Percentiles rank a stretch among this genome's conserved stretches.
Conservation (phyloP, 2,888 invertebrate genomes). For the Nephrotoma flavescens region DNA sequence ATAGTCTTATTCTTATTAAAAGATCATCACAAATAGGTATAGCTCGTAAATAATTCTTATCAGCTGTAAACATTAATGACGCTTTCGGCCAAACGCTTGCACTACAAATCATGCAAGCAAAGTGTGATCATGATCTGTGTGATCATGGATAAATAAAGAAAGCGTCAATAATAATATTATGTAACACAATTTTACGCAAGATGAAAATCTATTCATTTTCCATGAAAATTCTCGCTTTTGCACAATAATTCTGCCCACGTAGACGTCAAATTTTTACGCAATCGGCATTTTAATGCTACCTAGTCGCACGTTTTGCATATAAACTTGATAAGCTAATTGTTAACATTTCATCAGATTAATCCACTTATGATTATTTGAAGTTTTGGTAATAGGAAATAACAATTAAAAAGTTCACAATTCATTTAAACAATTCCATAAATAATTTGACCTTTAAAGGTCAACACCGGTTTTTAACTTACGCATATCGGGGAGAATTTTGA, state of each 20-base stretch:
- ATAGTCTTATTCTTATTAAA: background rate
- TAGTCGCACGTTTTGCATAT: background rate
- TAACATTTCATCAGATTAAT: background rate
- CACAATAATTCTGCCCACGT: background rate
- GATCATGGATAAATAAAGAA: background rate
- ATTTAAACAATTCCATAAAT: background rate
- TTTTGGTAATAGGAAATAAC: background rate
- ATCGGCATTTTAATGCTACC: background rate
- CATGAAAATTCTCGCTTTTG: background rate
- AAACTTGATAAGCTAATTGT: background rate
- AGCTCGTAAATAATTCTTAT: background rate
- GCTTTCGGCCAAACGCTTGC: background rate
- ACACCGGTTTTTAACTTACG: background rate
- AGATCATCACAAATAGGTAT: background rate
- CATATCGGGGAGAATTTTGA: background rate
- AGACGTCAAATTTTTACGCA: background rate
- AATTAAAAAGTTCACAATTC: background rate
- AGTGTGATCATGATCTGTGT: background rate
- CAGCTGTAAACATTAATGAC: background rate
- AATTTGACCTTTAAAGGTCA: background rate
- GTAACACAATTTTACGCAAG: background rate
- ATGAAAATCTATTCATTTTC: background rate
- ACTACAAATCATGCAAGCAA: background rate
- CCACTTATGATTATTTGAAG: background rate
- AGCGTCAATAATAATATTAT: background rate